Evolutionary conservation across 1,140 invertebrate genomes (phyloP).

Genomic region (Meloidogyne chitwoodi): DNA sequence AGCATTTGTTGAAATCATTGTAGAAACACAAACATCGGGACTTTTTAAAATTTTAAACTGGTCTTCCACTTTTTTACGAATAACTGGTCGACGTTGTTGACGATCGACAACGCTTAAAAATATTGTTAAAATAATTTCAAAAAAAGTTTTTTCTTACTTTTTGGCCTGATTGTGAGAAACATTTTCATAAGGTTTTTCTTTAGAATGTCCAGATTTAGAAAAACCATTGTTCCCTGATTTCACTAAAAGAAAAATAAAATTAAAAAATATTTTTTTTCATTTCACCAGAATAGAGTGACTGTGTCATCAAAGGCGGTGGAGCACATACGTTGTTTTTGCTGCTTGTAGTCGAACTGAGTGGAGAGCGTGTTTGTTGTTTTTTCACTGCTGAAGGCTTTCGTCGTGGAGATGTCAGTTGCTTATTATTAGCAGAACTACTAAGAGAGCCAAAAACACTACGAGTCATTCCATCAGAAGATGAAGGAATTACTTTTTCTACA

Average conservation of each 20-base stretch:
- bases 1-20: not conserved
- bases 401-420: not conserved
- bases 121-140: not conserved
- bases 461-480: constrained; percentile 11
- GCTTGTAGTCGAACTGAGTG: not conserved
- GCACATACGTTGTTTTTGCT: not conserved
- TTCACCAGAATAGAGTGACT: constrained; percentile 23
- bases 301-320: constrained; percentile 18
- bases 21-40: not conserved
- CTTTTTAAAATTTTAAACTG: not conserved
- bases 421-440: not conserved
- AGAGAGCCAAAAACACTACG: constrained; percentile 24
- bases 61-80: not conserved
- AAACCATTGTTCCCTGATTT: not conserved
- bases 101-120: not conserved
- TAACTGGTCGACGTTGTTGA: not conserved
- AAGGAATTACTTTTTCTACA: not conserved
- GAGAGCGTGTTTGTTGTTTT: not conserved
- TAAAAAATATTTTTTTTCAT: not conserved
- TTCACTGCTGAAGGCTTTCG: constrained; percentile 13
- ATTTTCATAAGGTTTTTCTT: not conserved
- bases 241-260: not conserved
- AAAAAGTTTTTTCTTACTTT: not conserved
- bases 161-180: constrained; percentile 3
- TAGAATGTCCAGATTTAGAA: not conserved